Evolutionary conservation across 2,888 invertebrate species (phyloP), one percentile per base, ranked within the genome.

Genomic region (Eudasyphora cyanicolor): DNA sequence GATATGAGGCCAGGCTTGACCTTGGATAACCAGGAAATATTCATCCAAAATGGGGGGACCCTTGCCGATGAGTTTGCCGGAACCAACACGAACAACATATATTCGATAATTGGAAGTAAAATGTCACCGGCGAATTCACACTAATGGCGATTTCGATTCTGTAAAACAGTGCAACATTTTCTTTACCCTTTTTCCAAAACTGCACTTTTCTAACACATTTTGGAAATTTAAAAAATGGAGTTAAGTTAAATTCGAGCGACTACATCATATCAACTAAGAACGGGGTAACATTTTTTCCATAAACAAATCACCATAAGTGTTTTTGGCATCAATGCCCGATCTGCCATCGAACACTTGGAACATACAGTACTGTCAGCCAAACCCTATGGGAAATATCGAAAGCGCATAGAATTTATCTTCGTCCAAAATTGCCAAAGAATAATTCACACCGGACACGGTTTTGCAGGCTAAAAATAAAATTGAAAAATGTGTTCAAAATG

Each of bases 91-190:
- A 80, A 95, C 93, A 99, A 95, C 99, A 99, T 99, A 92, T 99
- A 99, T 92, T 99, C 99, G 2, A 99, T 99, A 0, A 99, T 99
- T 2, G 98, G 98, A 87, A 99, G 95, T 89, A 99, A 93, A 93
- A 99, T 99, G 92, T 99, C 99, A 32, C 99, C 99, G 74, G 99
- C 99, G 93, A 99, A 99, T 94, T 99, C 99, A 92, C 99, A 99
- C 73, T 98, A n/a, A n/a, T n/a, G n/a, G n/a, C n/a, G n/a, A n/a
- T n/a, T n/a, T n/a, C n/a, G n/a, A n/a, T n/a, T n/a, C n/a, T n/a
- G n/a, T n/a, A n/a, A n/a, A n/a, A n/a, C n/a, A n/a, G n/a, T n/a
- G n/a, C n/a, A n/a, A n/a, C n/a, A n/a, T n/a, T n/a, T n/a, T n/a
- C n/a, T n/a, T n/a, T n/a, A n/a, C n/a, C n/a, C n/a, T n/a, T n/a